Base-by-base conservation (phyloP, 1,140 invertebrate species). In the Zaprionus nigranus region DNA sequence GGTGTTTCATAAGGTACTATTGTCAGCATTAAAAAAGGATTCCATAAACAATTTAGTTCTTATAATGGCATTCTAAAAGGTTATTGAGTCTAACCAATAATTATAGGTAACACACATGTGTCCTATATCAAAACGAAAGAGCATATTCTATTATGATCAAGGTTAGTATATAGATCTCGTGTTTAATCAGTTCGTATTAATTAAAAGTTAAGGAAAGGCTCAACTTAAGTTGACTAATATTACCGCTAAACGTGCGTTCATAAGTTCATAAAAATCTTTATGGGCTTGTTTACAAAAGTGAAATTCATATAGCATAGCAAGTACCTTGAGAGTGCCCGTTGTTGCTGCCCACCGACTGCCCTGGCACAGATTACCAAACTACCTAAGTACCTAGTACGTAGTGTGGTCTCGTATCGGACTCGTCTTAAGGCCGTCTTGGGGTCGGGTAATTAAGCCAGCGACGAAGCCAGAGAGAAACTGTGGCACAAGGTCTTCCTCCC, bases 271-370 rank as follows among this genome's bases (percentile, higher is more conserved):
- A 82, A 78, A 79, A 76, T 70, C 59, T 67, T 83, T 74, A 69
- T 77, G 63, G 43, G 59, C 53, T 76, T 82, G 81, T 81, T 81
- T 78, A 88, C 40, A 88, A 85, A 90, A 90, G 85, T 90, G 85
- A 90, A 90, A 90, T 73, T 85, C 61, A 30, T 2, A 38, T 34
- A 30, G 38, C 62, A 75, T 67, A 80, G 53, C 59, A 72, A 61
- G 61, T 64, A 73, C 77, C 72, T 58, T 57, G 28, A 36, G 28
- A 53, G 51, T 75, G 34, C 13, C 28, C 7, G 20, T 54, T 59
- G 54, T 61, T 40, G 17, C 28, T 36, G 38, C 9, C 9, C 17
- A 51, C n/a, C n/a, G 26, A 17, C 58, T 70, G 67, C 60, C 43
- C 73, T 71, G 73, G 60, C 75, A 78, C 11, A 78, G 53, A 78